phyloP scores from a whole-genome alignment of 2,113 vertebrate species.

The Chroicocephalus ridibundus region DNA sequence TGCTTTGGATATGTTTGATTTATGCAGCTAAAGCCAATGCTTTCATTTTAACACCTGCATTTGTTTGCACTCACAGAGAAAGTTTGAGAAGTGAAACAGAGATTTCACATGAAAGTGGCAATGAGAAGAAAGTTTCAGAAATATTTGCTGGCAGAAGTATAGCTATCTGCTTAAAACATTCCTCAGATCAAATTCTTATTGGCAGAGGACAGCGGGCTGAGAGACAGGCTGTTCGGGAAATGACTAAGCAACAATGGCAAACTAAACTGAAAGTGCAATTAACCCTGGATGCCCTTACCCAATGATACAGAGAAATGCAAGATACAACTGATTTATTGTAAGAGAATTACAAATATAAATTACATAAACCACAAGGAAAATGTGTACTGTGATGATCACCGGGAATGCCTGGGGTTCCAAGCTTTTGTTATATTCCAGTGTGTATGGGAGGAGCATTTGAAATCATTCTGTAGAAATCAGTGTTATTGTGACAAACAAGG shows the following conservation, averaged over 20 bases:
- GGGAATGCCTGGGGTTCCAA: neutral
- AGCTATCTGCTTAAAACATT: neutral
- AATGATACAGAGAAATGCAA: neutral
- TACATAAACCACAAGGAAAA: neutral
- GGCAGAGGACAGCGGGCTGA: neutral
- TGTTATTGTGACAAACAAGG: neutral
- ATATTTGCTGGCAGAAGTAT: neutral
- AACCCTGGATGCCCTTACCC: neutral
- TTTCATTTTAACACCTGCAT: neutral
- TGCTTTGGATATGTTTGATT: neutral
- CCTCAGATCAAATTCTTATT: neutral
- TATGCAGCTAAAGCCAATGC: neutral
- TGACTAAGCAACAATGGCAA: neutral
- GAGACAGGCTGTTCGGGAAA: neutral
- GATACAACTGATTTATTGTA: neutral
- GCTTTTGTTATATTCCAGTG: neutral
- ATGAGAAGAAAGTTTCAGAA: neutral
- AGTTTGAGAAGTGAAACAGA: neutral
- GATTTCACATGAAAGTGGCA: neutral
- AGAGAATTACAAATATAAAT: neutral
- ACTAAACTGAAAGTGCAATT: neutral
- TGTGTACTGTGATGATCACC: neutral
- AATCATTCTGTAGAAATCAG: neutral
- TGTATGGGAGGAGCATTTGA: neutral
- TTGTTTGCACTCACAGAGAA: neutral